Conservation (phyloP, 2,113 vertebrate genomes). For the Colistium nudipinnis region DNA sequence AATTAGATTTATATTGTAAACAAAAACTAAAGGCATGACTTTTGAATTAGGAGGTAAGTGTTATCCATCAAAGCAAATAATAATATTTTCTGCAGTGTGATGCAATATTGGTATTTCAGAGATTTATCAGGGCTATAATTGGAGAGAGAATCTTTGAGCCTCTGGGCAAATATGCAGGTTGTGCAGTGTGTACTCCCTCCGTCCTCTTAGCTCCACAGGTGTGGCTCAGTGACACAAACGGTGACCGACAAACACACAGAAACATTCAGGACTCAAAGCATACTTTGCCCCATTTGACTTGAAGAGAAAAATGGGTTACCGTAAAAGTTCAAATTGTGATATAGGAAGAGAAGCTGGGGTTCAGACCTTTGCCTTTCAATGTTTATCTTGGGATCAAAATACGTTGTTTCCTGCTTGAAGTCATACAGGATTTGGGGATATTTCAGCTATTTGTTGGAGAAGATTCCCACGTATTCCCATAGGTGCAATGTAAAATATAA, state of each 20-base stretch:
- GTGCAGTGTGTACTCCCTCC: neutral
- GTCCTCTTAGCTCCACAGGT: conserved; percentile 39
- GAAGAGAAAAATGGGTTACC: conserved; percentile 36
- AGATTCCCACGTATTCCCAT: conserved; percentile 40
- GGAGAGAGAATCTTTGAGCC: conserved; percentile 40
- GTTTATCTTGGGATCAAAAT: conserved; percentile 60
- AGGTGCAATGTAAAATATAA: conserved; percentile 26
- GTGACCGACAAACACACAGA: conserved; percentile 16
- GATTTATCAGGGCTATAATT: conserved; percentile 73
- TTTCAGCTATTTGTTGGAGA: conserved; percentile 38
- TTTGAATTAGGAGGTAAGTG: conserved; percentile 81
- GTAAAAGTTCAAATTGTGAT: conserved; percentile 41
- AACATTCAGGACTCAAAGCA: conserved; percentile 23
- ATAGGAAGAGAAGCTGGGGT: conserved; percentile 40
- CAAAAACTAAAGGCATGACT: conserved; percentile 82
- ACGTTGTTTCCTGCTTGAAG: conserved; percentile 30
- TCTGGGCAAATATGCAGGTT: conserved; percentile 54
- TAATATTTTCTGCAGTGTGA: conserved; percentile 73
- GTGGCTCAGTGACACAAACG: conserved; percentile 31
- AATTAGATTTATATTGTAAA: conserved; percentile 92
- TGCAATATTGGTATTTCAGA: conserved; percentile 75
- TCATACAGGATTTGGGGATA: conserved; percentile 20
- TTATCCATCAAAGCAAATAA: conserved; percentile 82
- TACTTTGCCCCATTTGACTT: conserved; percentile 33
- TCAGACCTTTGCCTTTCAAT: conserved; percentile 37